Base-by-base conservation (phyloP, 2,888 invertebrate species). In the Cactoblastis cactorum region DNA sequence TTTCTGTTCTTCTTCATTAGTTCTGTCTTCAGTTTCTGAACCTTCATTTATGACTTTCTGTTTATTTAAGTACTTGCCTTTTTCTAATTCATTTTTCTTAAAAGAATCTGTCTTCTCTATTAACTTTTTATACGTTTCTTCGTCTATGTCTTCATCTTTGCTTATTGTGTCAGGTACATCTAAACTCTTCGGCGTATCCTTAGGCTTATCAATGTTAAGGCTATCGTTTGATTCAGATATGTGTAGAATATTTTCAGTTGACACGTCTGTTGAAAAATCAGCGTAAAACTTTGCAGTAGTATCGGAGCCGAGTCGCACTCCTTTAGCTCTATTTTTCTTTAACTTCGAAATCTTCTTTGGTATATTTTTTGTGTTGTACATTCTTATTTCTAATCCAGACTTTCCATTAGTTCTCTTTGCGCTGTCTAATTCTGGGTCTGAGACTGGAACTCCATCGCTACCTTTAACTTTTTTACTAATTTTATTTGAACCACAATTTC, bases 321-420 rank as follows among this genome's bases (percentile, higher is more conserved):
- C 85, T 66, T 91, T 91, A 46, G 91, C 91, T 62, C 93, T 91
- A 58, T 91, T 92, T 68, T 94, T 94, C 67, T 93, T 94, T 45
- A 94, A 74, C 70, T 92, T 93, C n/a, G 92, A 91, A 63, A 94
- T 93, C 71, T 93, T 92, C 80, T 94, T 93, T 71, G 93, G 93
- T 74, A 94, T 87, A 11, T 93, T 92, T 85, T 94, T 94, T 38
- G 92, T 90, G 59, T 91, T 94, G 65, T 93, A 94, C 83, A 91
- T 91, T 70, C 91, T 91, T 37, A 92, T 85, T 74, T 92, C 92
- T 58, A 90, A 69, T 53, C 85, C 88, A 0, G 76, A 64, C 63
- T 83, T 87, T 1, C 58, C 32, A n/a, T 55, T 41, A 5, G 61
- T 63, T 56, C 65, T 65, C 54, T 77, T 84, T 61, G 76, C 74